These are phyloP conservation scores for Megaceryle alcyon DNA, from an alignment of 2,797 vertebrate species.

Conservation along the genomic window DNA sequence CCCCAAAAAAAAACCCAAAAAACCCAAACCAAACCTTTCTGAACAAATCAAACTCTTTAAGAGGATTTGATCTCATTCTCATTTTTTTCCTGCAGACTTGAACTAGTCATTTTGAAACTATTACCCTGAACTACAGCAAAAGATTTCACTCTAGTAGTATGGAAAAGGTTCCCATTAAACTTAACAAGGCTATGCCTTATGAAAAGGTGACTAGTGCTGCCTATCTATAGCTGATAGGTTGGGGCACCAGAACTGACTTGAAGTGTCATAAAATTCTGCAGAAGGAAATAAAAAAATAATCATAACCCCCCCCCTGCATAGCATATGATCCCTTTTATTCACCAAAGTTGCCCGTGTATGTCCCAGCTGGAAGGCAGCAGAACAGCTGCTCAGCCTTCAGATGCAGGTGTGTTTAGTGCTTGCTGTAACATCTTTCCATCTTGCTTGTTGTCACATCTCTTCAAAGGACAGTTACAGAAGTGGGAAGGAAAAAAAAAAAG, in stretches of 20 bases:
- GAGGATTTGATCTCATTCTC: not conserved
- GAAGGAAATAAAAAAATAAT: not conserved
- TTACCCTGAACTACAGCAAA: not conserved
- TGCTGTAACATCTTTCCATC: not conserved
- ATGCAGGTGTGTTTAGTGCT: not conserved
- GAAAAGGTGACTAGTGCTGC: not conserved
- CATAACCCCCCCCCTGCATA: not conserved
- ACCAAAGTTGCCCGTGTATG: not conserved
- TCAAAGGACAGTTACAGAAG: not conserved
- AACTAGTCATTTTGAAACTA: not conserved
- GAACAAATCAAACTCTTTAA: not conserved
- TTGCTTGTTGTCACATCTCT: not conserved
- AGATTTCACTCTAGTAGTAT: not conserved
- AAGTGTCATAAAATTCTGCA: not conserved
- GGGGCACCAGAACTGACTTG: not conserved
- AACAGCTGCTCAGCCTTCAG: constrained; percentile 10
- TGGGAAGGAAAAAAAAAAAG: not conserved
- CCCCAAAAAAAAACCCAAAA: no score
- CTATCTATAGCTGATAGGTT: not conserved
- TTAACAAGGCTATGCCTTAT: not conserved
- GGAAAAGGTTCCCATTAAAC: not conserved
- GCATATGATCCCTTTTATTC: constrained; percentile 36
- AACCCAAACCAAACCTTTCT: not conserved
- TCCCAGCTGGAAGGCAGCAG: not conserved
- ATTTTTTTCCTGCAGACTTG: not conserved